phyloP scores from a whole-genome alignment of 2,888 invertebrate genomes.

The Melolontha melolontha region DNA sequence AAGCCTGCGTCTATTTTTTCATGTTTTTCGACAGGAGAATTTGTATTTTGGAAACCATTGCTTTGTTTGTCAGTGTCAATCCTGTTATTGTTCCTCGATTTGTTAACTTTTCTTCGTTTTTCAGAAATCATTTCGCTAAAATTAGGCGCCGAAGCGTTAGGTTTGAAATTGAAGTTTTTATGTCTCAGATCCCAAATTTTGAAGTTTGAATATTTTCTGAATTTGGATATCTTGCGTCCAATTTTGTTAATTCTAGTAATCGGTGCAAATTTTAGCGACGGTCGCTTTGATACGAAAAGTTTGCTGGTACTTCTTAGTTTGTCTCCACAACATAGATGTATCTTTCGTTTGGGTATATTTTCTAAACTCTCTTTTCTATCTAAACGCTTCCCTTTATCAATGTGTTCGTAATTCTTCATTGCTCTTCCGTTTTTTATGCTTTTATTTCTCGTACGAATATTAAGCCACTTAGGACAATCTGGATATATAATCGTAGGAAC shows the following conservation, averaged over 20 bases:
- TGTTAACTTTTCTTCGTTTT: too few relatives aligned
- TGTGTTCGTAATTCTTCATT: too few relatives aligned
- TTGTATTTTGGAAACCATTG: background rate
- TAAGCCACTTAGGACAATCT: background rate
- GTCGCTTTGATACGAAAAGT: background rate
- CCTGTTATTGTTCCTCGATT: background rate
- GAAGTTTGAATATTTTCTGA: background rate
- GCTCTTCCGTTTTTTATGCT: too few relatives aligned
- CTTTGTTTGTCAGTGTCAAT: background rate
- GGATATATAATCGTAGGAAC: background rate
- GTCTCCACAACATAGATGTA: too few relatives aligned
- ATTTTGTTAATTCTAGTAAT: background rate
- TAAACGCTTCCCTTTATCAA: too few relatives aligned
- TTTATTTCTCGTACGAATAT: background rate
- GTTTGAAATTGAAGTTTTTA: constrained; percentile 4
- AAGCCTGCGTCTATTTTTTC: too few relatives aligned
- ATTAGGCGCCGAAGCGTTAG: constrained; percentile 12
- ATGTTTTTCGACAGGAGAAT: too few relatives aligned
- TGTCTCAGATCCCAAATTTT: background rate
- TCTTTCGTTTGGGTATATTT: too few relatives aligned
- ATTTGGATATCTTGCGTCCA: background rate
- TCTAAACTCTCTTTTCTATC: too few relatives aligned
- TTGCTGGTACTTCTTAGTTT: background rate
- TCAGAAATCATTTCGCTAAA: background rate
- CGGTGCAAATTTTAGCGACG: background rate